phyloP scores from a whole-genome alignment of 1,140 invertebrate species.

The Platyura marginata region DNA sequence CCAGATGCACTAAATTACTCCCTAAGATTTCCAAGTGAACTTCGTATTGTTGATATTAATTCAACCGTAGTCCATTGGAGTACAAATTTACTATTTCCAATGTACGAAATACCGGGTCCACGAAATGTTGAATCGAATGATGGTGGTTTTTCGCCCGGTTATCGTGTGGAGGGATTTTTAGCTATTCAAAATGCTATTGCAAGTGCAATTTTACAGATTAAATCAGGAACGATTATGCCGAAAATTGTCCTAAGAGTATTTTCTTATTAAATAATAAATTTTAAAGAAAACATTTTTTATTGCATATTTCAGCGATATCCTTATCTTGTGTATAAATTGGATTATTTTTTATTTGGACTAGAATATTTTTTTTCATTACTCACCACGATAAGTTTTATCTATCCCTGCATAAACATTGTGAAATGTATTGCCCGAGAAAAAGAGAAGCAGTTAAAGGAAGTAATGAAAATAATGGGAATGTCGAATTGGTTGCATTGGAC shows the following conservation, averaged over 20 bases:
- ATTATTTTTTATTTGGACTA: constrained; percentile 1
- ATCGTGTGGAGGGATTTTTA: constrained; percentile 8
- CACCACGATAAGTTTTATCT: constrained; percentile 6
- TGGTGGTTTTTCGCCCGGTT: constrained; percentile 5
- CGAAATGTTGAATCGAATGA: background rate
- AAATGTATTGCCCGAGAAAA: constrained; percentile 10
- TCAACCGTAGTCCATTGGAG: background rate
- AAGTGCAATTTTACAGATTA: constrained; percentile 1
- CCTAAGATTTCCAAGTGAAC: constrained; percentile 3
- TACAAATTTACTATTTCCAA: constrained; percentile 3
- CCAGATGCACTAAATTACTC: constrained; percentile 4
- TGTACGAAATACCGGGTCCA: background rate
- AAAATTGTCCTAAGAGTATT: background rate
- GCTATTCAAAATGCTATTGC: constrained; percentile 8
- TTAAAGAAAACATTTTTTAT: no score
- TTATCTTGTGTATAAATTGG: constrained; percentile 1
- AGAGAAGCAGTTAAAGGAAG: constrained; percentile 24
- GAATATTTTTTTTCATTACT: constrained; percentile 2
- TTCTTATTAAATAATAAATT: background rate
- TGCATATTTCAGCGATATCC: constrained; percentile 7
- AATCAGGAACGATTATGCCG: background rate
- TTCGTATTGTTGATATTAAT: background rate
- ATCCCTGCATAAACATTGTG: constrained; percentile 32
- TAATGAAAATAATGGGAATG: constrained; percentile 47
- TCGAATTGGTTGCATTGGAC: constrained; percentile 37